Base-by-base conservation (phyloP, 2,797 vertebrate species). In the Mycteria americana region DNA sequence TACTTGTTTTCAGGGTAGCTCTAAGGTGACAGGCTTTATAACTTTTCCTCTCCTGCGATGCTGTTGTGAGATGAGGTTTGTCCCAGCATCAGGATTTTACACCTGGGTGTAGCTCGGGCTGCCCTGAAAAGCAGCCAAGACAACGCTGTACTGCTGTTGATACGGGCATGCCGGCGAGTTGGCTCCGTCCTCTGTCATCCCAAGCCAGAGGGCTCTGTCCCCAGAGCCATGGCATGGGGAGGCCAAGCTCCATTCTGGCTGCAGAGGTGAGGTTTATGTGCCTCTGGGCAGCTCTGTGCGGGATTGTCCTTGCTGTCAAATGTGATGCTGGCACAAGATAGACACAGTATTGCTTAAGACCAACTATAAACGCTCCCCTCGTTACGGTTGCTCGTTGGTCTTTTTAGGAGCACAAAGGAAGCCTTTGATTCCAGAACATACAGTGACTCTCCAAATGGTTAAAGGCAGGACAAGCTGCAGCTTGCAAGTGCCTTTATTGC, bases 351-450 rank as follows among this genome's bases (percentile, higher is more conserved):
- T 94, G 60, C 77, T 84, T 74, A 70, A 92, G 92, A 89, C 56
- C 59, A 57, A 3, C 77, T 80, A 8, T 89, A 88, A 89, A 78
- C 1, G 0, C 33, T 83, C 46, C 76, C 43, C 74, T 92, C 60
- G 0, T 68, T 57, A 37, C 4, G 8, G 81, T 64, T 76, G 41
- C 82, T 78, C 3, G 1, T 88, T 92, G 67, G 70, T 51, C 75
- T 90, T 70, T 89, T 51, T 10, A 41, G 63, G 75, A 95, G 73
- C 85, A 96, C 95, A 97, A 93, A 96, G 89, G 46, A 89, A 93
- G 75, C 59, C 86, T 94, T 97, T 96, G 96, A 97, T 94, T 96
- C 80, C 76, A 25, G 56, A 73, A 68, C 59, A 45, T 56, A 10
- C 31, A 27, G 84, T n/a, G 78, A 46, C 78, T 93, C 72, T 93